Conservation (phyloP, 2,113 vertebrate species). For the Melanerpes formicivorus region DNA sequence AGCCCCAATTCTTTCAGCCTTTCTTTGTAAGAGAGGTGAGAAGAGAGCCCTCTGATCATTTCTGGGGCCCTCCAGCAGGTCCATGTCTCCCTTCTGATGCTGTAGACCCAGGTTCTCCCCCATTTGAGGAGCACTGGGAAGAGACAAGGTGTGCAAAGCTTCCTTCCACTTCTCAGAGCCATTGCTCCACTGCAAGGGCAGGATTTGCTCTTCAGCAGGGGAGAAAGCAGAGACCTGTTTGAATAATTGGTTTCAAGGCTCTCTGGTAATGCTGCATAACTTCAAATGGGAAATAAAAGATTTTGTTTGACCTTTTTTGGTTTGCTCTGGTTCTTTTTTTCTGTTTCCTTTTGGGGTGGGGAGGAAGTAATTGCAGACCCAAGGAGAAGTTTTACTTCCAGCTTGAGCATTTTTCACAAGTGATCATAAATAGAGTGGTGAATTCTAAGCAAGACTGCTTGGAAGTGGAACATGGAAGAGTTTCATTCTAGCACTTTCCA, state of each 20-base stretch:
- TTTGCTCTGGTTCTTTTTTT: background rate
- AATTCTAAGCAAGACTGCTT: conserved; percentile 3
- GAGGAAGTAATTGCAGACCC: conserved; percentile 1
- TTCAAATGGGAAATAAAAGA: background rate
- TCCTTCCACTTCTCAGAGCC: background rate
- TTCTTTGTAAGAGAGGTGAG: no score
- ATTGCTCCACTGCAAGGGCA: background rate
- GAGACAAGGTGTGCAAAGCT: background rate
- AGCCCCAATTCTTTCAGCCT: no score
- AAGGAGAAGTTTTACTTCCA: conserved; percentile 39
- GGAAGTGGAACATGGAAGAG: background rate
- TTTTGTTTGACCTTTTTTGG: background rate
- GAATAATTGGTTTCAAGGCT: background rate
- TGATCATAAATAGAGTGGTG: conserved; percentile 8
- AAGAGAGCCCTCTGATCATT: no score
- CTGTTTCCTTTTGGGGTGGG: background rate
- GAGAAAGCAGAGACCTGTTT: background rate
- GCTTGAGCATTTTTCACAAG: background rate
- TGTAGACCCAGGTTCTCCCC: no score
- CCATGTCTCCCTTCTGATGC: no score
- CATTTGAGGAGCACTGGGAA: no score
- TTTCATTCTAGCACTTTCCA: background rate
- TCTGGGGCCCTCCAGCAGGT: no score
- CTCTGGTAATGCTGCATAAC: background rate
- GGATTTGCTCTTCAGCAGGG: background rate